These are phyloP conservation scores for Xanthorhoe designata DNA, from an alignment of 2,888 invertebrate genomes.

Conservation along the genomic window DNA sequence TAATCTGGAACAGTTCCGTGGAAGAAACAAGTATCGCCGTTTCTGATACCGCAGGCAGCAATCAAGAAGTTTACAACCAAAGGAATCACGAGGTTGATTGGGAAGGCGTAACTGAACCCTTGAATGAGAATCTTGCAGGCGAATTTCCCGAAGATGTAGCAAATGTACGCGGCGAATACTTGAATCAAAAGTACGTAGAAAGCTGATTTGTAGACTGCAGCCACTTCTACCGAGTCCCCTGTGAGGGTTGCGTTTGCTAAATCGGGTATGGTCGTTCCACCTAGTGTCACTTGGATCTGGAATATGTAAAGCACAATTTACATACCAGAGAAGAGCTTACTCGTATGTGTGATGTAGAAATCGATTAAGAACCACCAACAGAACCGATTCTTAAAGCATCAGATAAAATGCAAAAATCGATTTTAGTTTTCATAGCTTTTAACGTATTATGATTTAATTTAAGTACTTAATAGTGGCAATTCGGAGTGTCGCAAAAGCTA, in stretches of 20 bases:
- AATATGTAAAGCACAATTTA: background rate
- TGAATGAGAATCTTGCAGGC: conserved; percentile 99
- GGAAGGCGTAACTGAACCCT: conserved; percentile 98
- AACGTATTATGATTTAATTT: too few relatives aligned
- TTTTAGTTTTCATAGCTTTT: too few relatives aligned
- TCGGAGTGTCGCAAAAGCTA: too few relatives aligned
- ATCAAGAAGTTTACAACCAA: conserved; percentile 94
- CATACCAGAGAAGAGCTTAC: background rate
- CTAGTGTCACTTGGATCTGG: conserved; percentile 86
- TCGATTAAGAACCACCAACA: too few relatives aligned
- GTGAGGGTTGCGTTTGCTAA: conserved; percentile 91
- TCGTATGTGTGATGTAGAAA: background rate
- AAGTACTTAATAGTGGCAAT: too few relatives aligned
- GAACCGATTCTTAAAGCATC: too few relatives aligned
- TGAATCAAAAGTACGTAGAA: conserved; percentile 92
- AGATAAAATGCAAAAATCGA: too few relatives aligned
- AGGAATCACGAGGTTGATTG: conserved; percentile 96
- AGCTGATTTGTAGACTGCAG: conserved; percentile 89
- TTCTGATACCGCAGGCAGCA: conserved; percentile 94
- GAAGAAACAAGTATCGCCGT: conserved; percentile 95
- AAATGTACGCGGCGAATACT: conserved; percentile 92
- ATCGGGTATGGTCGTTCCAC: conserved; percentile 88
- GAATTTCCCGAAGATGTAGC: conserved; percentile 97
- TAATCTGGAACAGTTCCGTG: conserved; percentile 94
- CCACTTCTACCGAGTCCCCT: conserved; percentile 90